Base-by-base conservation (phyloP, 2,888 invertebrate species). In the Micropterix aruncella region DNA sequence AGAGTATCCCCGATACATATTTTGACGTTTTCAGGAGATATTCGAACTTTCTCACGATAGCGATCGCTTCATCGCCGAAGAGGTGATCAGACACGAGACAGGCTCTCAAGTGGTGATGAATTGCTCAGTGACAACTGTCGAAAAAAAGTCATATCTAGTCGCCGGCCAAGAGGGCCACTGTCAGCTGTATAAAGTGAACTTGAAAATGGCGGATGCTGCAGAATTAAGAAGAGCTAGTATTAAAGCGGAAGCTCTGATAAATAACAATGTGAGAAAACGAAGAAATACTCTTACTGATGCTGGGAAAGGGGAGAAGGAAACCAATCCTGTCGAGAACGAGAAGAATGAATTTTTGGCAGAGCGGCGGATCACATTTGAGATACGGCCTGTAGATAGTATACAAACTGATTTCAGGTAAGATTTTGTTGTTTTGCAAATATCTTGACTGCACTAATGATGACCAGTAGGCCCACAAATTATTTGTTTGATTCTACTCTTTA, bases 141-240 rank as follows among this genome's bases (percentile, higher is more conserved):
- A 80, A 38, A 83, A 85, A 54, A 77, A 79, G 55, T 83, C 82
- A 12, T 84, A 83, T 63, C 65, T 94, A 42, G 86, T 88, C 1
- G 91, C 91, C 5, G 95, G 95, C 1, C 88, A 92, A 64, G 93
- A 94, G 65, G 89, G 87, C 50, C 86, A 91, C 56, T 91, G 89
- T 58, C 89, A 90, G 60, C 68, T 91, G 54, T 92, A 91, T 58
- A 77, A 76, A 57, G 83, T 89, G 2, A 71, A 74, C 61, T 65
- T 72, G 53, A 66, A 75, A 57, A 70, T 76, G 62, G 63, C 73
- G 9, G 68, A 71, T 48, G 70, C 74, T 1, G 62, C 74, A 1
- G 74, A 74, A 52, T 73, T 76, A 62, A 63, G 79, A 16, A 66
- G 73, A 52, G 71, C 70, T 37, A 74, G 71, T 53, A 70, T 73